These are phyloP conservation scores for Cettia cetti DNA, from an alignment of 2,113 vertebrate species.

Conservation along the genomic window DNA sequence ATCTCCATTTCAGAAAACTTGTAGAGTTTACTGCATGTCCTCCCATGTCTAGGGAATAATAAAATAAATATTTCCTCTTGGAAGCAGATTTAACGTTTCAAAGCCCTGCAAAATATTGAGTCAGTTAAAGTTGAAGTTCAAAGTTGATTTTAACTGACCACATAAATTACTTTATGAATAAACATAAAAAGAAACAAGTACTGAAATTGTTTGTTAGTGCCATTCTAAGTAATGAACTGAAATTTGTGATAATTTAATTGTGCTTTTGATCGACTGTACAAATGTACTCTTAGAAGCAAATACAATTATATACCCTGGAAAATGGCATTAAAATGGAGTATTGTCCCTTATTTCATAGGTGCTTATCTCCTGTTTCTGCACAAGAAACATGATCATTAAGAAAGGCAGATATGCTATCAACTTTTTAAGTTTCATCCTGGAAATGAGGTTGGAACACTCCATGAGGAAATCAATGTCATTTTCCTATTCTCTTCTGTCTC, in stretches of 20 bases:
- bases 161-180: neutral
- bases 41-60: neutral
- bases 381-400: neutral
- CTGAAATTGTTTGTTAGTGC: neutral
- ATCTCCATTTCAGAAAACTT: neutral
- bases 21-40: neutral
- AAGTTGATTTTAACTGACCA: conserved; percentile 22
- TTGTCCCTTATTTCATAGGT: conserved; percentile 20
- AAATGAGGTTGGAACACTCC: neutral
- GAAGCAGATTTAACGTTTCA: neutral
- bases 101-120: neutral
- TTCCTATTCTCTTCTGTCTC: neutral
- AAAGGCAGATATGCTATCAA: neutral
- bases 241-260: conserved; percentile 22
- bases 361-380: conserved; percentile 7
- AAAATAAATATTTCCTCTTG: neutral
- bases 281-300: conserved; percentile 8
- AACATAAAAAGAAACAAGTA: neutral
- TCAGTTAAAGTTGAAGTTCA: neutral
- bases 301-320: neutral
- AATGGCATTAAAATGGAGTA: conserved; percentile 5
- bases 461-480: neutral
- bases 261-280: neutral
- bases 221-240: neutral
- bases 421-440: neutral